Conservation (phyloP, 2,888 invertebrate genomes). For the Torymus auratus region DNA sequence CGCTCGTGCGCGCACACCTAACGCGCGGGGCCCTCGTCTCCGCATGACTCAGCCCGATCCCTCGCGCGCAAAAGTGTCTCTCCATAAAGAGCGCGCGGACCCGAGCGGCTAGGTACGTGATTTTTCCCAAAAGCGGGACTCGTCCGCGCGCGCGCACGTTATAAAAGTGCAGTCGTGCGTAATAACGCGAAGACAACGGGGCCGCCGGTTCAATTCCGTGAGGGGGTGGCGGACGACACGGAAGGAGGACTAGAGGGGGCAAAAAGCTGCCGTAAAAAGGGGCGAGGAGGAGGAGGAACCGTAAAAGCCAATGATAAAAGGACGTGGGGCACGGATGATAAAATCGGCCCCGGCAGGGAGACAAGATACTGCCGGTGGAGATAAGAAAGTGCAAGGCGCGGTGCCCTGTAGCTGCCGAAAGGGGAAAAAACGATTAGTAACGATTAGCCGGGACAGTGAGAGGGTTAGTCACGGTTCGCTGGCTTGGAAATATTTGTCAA, state of each 20-base stretch:
- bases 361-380: conserved; percentile 27
- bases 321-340: conserved; percentile 31
- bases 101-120: conserved; percentile 63
- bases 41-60: conserved; percentile 53
- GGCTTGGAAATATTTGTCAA: conserved; percentile 38
- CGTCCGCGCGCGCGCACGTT: conserved; percentile 28
- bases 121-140: conserved; percentile 62
- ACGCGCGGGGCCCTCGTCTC: conserved; percentile 15
- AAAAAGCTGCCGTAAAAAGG: conserved; percentile 35
- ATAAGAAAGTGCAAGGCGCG: conserved; percentile 52
- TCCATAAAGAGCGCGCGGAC: conserved; percentile 29
- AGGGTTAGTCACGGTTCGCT: conserved; percentile 28
- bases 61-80: conserved; percentile 21
- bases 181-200: conserved; percentile 67
- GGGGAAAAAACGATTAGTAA: conserved; percentile 42
- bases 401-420: background rate
- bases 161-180: conserved; percentile 66
- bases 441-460: conserved; percentile 31
- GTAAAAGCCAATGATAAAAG: conserved; percentile 48
- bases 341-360: conserved; percentile 21
- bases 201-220: conserved; percentile 29
- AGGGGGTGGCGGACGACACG: conserved; percentile 8
- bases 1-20: conserved; percentile 10
- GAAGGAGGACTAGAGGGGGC: conserved; percentile 6
- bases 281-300: conserved; percentile 4